These are phyloP conservation scores for Pterocles burchelli DNA, from an alignment of 2,113 vertebrate species.

Conservation along the genomic window DNA sequence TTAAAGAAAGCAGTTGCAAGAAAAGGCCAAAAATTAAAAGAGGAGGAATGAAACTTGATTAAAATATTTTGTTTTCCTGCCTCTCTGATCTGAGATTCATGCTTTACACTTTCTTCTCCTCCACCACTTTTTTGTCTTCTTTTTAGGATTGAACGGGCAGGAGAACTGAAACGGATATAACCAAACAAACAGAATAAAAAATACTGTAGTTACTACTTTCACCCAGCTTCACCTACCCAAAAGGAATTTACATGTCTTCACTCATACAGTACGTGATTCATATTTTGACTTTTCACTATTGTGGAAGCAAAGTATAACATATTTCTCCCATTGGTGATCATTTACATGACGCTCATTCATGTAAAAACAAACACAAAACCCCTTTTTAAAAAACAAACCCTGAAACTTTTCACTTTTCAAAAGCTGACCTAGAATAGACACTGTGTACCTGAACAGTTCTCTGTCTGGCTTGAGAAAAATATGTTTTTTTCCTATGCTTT, in stretches of 20 bases:
- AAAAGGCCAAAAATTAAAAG: background rate
- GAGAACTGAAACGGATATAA: constrained; percentile 26
- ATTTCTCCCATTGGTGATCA: background rate
- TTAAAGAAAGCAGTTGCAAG: background rate
- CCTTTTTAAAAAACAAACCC: background rate
- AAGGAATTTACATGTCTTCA: constrained; percentile 51
- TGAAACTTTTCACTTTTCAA: background rate
- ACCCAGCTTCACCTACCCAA: constrained; percentile 31
- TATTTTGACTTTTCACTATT: constrained; percentile 44
- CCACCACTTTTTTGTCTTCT: background rate
- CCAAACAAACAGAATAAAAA: constrained; percentile 38
- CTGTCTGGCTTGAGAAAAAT: background rate
- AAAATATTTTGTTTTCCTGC: background rate
- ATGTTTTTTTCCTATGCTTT: background rate
- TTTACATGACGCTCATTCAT: background rate
- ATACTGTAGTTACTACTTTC: constrained; percentile 32
- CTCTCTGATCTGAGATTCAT: background rate
- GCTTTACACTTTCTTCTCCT: constrained; percentile 22
- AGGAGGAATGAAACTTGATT: background rate
- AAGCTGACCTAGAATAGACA: background rate
- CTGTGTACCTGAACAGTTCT: background rate
- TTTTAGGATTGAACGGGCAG: constrained; percentile 24
- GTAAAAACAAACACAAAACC: background rate
- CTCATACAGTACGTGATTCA: constrained; percentile 1
- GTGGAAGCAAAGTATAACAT: background rate